Evolutionary conservation across 2,888 invertebrate species (phyloP), one percentile per base, ranked within the genome.

Genomic region (Troides helena): DNA sequence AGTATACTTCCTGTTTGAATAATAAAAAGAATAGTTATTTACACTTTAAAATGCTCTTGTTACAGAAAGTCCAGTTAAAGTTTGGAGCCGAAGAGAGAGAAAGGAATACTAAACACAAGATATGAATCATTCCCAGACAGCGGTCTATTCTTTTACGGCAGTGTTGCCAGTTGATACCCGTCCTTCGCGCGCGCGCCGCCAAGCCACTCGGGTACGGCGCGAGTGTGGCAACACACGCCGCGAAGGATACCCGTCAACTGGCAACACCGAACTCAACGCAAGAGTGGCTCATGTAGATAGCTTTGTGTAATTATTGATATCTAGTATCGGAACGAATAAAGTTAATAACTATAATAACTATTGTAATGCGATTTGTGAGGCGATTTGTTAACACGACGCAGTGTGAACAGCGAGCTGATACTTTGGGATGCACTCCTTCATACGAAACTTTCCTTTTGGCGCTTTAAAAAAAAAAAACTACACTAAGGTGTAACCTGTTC

Each of bases 271-370:
- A 79, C 73, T 80, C 84, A 81, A 83, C 82, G 78, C 53, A 82
- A 81, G 83, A 84, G 85, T 85, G 89, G 90, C 91, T 92, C 92
- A 87, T 92, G 92, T 92, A 92, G 92, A 92, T 92, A 92, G 92
- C 92, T 92, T 91, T 86, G 90, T 91, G 89, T 91, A 89, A 91
- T 90, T 89, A 89, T 87, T 88, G 86, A 87, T 91, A 88, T 90
- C 88, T 92, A 91, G 90, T 88, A 85, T 90, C 86, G 81, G 87
- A 87, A 86, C 79, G 85, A 85, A 85, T 85, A 81, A 82, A 83
- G 73, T 79, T 76, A 77, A 76, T 18, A 75, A 74, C 70, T 74
- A 73, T 84, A 80, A 82, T 82, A 80, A 85, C 80, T 78, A 74
- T 81, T 76, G 78, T 85, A 82, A 85, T 77, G 78, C 78, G 81